Conservation (phyloP, 2,888 invertebrate genomes). For the Plemyria rubiginata region DNA sequence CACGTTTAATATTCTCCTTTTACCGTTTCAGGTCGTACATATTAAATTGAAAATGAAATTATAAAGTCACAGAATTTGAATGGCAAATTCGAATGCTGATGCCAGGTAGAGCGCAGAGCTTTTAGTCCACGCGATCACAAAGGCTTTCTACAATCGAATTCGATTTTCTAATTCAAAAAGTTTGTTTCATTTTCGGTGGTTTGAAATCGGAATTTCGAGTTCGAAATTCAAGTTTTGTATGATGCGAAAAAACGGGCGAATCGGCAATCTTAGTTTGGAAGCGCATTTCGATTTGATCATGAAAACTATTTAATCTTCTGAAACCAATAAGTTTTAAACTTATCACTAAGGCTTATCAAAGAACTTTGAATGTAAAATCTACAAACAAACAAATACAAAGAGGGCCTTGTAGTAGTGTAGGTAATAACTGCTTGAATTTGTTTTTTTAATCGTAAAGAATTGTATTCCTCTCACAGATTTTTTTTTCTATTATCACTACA, state of each 20-base stretch:
- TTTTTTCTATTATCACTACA: too few species aligned
- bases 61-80: conserved; percentile 27
- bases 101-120: conserved; percentile 13
- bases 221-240: neutral
- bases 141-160: conserved; percentile 12
- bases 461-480: too few species aligned
- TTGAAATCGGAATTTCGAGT: neutral
- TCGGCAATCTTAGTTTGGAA: too few species aligned
- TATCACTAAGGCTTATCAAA: too few species aligned
- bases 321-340: too few species aligned
- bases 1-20: conserved; percentile 4
- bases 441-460: too few species aligned
- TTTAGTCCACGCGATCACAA: conserved; percentile 22
- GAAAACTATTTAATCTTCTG: too few species aligned
- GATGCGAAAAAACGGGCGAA: neutral
- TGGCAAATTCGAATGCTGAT: conserved; percentile 21
- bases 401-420: too few species aligned
- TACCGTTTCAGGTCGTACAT: conserved; percentile 1
- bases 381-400: too few species aligned
- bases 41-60: conserved; percentile 20
- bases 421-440: too few species aligned
- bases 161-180: conserved; percentile 17
- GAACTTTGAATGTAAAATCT: too few species aligned
- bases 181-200: neutral
- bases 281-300: too few species aligned